These are phyloP conservation scores for Desmophyllum pertusum DNA, from an alignment of 92 coral and sea anemone species.

Conservation along the genomic window DNA sequence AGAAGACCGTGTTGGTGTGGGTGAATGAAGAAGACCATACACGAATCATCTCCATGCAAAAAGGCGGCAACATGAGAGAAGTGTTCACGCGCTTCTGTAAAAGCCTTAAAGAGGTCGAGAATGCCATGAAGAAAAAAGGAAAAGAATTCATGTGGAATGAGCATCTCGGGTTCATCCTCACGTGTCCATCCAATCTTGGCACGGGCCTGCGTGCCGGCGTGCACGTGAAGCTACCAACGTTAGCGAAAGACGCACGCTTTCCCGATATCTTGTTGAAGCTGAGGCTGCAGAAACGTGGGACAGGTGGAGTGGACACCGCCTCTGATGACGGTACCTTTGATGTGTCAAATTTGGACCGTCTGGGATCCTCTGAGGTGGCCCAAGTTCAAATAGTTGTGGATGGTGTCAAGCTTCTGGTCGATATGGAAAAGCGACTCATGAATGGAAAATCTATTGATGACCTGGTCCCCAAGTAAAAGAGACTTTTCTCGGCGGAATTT, in stretches of 20 bases:
- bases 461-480: constrained; percentile 73
- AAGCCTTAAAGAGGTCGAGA: constrained; percentile 74
- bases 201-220: constrained; percentile 99
- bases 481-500: not conserved
- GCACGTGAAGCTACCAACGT: constrained; percentile 77
- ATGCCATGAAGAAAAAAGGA: too few species aligned
- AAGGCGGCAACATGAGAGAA: constrained; percentile 91
- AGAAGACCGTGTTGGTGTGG: constrained; percentile 95
- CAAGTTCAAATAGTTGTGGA: constrained; percentile 85
- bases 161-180: constrained; percentile 92
- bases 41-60: constrained; percentile 95
- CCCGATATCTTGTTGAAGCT: constrained; percentile 66
- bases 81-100: constrained; percentile 90
- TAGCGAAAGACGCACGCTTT: constrained; percentile 76
- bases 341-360: constrained; percentile 87
- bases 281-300: constrained; percentile 88
- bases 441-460: constrained; percentile 85
- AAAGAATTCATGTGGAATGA: constrained; percentile 99
- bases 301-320: constrained; percentile 93
- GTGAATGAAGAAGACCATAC: constrained; percentile 96
- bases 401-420: constrained; percentile 83
- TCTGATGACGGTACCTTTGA: constrained; percentile 82
- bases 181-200: constrained; percentile 98
- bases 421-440: constrained; percentile 80
- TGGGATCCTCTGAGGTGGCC: constrained; percentile 87